Evolutionary conservation across 2,888 invertebrate genomes (phyloP).

Genomic region (Dynastes hyllus): DNA sequence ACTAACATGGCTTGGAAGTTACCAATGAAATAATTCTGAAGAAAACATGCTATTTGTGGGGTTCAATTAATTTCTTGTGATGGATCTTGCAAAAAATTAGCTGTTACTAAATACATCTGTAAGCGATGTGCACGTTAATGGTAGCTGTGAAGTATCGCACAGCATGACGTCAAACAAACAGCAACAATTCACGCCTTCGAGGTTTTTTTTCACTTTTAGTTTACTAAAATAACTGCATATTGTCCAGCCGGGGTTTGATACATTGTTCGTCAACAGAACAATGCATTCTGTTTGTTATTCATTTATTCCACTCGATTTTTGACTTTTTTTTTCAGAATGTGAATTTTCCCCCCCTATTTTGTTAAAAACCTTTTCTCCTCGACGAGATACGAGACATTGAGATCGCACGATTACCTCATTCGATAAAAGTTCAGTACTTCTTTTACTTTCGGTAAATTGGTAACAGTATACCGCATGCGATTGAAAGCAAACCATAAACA

Average conservation of each 20-base stretch:
- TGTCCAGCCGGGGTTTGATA: conserved; percentile 20
- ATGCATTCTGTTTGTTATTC: conserved; percentile 35
- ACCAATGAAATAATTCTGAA: neutral
- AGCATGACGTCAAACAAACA: conserved; percentile 30
- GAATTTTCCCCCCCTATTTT: too few relatives aligned
- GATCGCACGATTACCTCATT: conserved; percentile 30
- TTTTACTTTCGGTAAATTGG: conserved; percentile 17
- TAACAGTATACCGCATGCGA: neutral
- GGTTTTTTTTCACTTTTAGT: conserved; percentile 1
- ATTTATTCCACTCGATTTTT: conserved; percentile 39
- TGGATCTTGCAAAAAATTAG: neutral
- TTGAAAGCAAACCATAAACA: neutral
- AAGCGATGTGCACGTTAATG: neutral
- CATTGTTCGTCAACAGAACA: conserved; percentile 31
- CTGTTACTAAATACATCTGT: conserved; percentile 24
- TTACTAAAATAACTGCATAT: conserved; percentile 21
- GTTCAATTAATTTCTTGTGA: neutral
- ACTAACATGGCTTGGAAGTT: neutral
- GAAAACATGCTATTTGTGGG: neutral
- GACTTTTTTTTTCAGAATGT: conserved; percentile 40
- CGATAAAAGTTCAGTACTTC: conserved; percentile 3
- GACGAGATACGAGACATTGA: conserved; percentile 1
- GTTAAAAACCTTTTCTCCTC: conserved; percentile 4
- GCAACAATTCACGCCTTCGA: conserved; percentile 33
- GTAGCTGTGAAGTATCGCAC: neutral